A percentile compares a stretch with the other conserved stretches of the same genome.
These are phyloP conservation scores for Gastrophysa polygoni DNA, from an alignment of 2,888 invertebrate species.

Conservation along the genomic window DNA sequence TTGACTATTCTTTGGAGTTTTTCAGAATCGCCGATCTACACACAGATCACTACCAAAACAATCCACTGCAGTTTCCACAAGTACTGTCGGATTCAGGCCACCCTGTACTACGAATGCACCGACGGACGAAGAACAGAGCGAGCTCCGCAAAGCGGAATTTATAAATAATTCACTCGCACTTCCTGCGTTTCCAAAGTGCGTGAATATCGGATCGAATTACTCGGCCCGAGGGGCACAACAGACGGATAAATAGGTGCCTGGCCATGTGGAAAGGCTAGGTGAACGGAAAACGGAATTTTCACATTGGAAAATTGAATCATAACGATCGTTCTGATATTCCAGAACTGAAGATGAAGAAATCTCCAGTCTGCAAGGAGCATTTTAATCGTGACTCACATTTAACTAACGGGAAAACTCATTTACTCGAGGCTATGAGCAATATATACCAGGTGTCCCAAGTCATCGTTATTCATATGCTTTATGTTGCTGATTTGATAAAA, in stretches of 20 bases:
- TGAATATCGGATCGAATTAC: constrained; percentile 46
- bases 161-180: constrained; percentile 46
- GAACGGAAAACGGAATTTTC: background rate
- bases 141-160: constrained; percentile 24
- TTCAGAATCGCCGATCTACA: no score
- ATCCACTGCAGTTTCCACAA: background rate
- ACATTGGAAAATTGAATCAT: background rate
- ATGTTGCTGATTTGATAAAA: no score
- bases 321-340: background rate
- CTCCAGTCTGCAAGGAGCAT: no score
- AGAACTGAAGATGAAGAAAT: background rate
- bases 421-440: no score
- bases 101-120: background rate
- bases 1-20: no score
- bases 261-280: background rate
- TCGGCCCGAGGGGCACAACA: background rate
- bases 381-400: no score
- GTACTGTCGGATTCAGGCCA: background rate
- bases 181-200: constrained; percentile 48
- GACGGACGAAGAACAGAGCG: constrained; percentile 13
- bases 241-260: background rate
- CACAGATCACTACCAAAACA: no score
- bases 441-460: no score
- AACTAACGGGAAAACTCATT: no score
- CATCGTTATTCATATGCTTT: no score